Percentiles rank a stretch among this genome's conserved stretches.
Evolutionary conservation across 1,140 invertebrate species (phyloP).

Genomic region (Calephelis nemesis): DNA sequence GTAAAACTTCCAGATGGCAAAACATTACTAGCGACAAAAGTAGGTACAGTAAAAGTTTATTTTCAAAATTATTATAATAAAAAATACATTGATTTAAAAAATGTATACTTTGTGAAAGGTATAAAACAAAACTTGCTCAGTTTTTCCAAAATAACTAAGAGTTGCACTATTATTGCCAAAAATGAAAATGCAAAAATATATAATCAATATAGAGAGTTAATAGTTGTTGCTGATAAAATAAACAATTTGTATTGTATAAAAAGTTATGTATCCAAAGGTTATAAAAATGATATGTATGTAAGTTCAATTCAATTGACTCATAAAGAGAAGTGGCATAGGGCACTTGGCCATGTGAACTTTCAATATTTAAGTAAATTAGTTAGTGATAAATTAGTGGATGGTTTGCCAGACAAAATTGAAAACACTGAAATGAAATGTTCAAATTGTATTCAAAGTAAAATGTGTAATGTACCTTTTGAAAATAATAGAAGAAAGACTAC

Average conservation of each 20-base stretch:
- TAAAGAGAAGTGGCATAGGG: slow-evolving; percentile 49
- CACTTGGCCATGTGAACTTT: slow-evolving; percentile 53
- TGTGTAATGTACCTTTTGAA: slow-evolving; percentile 55
- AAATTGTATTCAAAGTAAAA: slow-evolving; percentile 47
- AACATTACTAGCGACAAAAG: slow-evolving; percentile 22
- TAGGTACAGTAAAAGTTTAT: slow-evolving; percentile 26
- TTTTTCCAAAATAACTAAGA: slow-evolving; percentile 7
- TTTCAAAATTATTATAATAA: background rate
- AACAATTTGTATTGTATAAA: slow-evolving; percentile 39
- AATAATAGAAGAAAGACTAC: slow-evolving; percentile 52
- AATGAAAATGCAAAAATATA: slow-evolving; percentile 38
- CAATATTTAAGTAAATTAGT: slow-evolving; percentile 46
- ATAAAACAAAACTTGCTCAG: background rate
- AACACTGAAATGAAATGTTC: slow-evolving; percentile 38
- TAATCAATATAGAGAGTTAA: slow-evolving; percentile 32
- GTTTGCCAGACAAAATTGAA: slow-evolving; percentile 50
- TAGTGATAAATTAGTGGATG: slow-evolving; percentile 43
- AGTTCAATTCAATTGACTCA: slow-evolving; percentile 24
- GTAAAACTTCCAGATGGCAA: background rate
- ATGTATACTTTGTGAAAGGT: background rate
- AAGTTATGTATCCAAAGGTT: slow-evolving; percentile 35
- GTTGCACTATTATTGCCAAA: background rate
- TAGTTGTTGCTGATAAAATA: slow-evolving; percentile 36
- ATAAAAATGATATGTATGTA: background rate
- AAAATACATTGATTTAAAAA: background rate